Evolutionary conservation across 2,888 invertebrate species (phyloP).

Genomic region (Elegia similella): DNA sequence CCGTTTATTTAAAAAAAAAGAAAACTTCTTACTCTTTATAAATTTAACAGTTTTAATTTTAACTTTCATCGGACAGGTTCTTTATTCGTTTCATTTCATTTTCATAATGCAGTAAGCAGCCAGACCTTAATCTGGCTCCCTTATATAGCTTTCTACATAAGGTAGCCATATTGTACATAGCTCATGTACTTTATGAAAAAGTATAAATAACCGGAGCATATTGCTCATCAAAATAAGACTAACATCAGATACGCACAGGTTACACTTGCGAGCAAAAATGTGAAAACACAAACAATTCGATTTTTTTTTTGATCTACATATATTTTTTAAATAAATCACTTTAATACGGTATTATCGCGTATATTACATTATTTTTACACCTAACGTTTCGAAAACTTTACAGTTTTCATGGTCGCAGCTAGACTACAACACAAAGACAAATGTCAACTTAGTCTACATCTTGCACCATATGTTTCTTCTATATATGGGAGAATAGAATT

Average conservation of each 20-base stretch:
- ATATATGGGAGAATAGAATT: too few species aligned
- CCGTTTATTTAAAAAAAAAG: too few species aligned
- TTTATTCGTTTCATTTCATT: neutral
- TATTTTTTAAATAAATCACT: too few species aligned
- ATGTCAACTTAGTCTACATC: too few species aligned
- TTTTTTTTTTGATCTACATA: too few species aligned
- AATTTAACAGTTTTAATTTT: neutral
- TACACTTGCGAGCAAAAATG: constrained; percentile 16
- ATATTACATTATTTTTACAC: too few species aligned
- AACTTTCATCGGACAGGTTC: neutral
- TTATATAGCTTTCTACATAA: constrained; percentile 6
- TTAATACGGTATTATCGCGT: too few species aligned
- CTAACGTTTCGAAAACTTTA: too few species aligned
- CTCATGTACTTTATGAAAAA: constrained; percentile 16
- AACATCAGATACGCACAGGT: constrained; percentile 17
- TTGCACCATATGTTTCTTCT: too few species aligned
- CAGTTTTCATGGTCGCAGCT: too few species aligned
- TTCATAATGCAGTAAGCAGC: neutral
- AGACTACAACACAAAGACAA: too few species aligned
- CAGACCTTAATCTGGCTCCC: neutral
- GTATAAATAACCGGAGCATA: constrained; percentile 20
- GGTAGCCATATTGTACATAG: constrained; percentile 19
- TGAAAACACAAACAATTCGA: neutral
- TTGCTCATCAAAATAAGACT: constrained; percentile 24
- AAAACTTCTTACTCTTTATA: too few species aligned